Conservation (phyloP, 2,888 invertebrate genomes). For the Ischnura elegans region DNA sequence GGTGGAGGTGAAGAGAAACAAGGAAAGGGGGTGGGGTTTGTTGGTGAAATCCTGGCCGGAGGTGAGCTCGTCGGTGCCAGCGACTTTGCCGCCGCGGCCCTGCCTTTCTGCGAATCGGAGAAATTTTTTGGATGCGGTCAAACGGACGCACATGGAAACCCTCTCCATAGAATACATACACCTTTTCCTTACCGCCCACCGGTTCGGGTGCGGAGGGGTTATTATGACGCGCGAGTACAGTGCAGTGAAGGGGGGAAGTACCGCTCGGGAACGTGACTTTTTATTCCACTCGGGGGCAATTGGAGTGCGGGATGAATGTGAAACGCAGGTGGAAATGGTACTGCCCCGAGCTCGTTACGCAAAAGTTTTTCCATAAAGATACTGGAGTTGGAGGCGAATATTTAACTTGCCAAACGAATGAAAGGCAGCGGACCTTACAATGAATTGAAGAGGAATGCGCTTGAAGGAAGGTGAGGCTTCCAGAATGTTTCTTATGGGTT, state of each 20-base stretch:
- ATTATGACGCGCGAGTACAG: not conserved
- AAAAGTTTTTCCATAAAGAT: not conserved
- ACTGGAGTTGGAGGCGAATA: not conserved
- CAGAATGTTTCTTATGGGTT: no score
- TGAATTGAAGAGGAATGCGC: no score
- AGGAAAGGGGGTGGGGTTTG: not conserved
- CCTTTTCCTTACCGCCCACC: not conserved
- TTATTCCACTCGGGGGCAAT: not conserved
- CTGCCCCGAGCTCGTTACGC: not conserved
- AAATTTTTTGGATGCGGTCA: not conserved
- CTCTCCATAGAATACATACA: not conserved
- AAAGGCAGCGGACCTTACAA: no score
- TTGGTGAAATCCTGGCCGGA: constrained; percentile 18
- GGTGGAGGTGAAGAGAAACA: not conserved
- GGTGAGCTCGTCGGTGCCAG: not conserved
- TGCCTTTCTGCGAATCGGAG: constrained; percentile 29
- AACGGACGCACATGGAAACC: not conserved
- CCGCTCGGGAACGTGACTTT: not conserved
- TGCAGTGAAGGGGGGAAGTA: not conserved
- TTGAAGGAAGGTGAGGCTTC: no score
- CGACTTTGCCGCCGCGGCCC: not conserved
- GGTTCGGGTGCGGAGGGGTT: not conserved
- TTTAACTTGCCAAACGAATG: not conserved
- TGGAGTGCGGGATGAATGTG: not conserved
- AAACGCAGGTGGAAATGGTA: not conserved